Evolutionary conservation across 2,113 vertebrate genomes (phyloP).

Genomic region (Oostethus manadensis): DNA sequence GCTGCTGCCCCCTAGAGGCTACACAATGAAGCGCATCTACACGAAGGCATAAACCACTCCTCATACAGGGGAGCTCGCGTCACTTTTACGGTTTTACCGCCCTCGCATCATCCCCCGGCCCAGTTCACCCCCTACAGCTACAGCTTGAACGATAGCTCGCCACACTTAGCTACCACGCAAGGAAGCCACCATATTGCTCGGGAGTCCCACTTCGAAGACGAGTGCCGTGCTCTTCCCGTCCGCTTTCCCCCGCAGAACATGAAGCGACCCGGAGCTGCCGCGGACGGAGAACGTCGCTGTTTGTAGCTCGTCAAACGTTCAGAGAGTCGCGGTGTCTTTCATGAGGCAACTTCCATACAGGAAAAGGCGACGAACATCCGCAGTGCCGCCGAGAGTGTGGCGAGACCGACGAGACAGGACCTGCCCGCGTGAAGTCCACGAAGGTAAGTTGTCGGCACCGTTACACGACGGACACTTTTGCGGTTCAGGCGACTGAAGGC

Average conservation of each 20-base stretch:
- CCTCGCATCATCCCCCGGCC: conserved; percentile 20
- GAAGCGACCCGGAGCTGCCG: conserved; percentile 19
- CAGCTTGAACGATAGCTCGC: neutral
- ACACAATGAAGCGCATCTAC: neutral
- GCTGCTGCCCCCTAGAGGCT: neutral
- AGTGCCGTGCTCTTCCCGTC: conserved; percentile 4
- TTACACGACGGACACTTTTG: conserved; percentile 18
- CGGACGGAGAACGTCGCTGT: conserved; percentile 1
- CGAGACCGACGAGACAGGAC: neutral
- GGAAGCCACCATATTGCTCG: neutral
- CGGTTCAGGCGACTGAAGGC: no score
- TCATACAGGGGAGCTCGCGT: conserved; percentile 31
- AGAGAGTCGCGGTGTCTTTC: conserved; percentile 24
- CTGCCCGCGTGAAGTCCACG: conserved; percentile 6
- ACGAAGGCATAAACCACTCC: conserved; percentile 21
- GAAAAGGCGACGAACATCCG: conserved; percentile 22
- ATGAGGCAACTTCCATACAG: conserved; percentile 28
- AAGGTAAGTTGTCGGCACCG: conserved; percentile 45
- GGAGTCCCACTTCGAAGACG: neutral
- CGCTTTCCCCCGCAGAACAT: conserved; percentile 19
- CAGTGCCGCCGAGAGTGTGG: neutral
- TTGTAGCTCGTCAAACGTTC: conserved; percentile 11
- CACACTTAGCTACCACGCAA: conserved; percentile 1
- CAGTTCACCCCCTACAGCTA: neutral
- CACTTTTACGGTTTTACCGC: conserved; percentile 55